Conservation (phyloP, 2,888 invertebrate species). For the Anthrax anthrax region DNA sequence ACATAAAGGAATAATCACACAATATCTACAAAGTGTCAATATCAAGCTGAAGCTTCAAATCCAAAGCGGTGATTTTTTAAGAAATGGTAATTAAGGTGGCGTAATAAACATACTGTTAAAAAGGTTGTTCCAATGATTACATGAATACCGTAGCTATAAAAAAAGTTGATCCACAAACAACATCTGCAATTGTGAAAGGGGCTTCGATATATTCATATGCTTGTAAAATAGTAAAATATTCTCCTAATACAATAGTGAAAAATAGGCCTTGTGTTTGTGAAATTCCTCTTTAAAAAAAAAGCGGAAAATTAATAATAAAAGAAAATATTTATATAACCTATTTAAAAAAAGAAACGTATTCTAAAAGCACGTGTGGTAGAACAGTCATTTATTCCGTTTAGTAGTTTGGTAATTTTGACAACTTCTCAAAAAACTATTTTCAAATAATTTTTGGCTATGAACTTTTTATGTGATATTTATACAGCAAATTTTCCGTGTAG, state of each 20-base stretch:
- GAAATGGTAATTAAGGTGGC: slow-evolving; percentile 38
- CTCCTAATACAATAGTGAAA: slow-evolving; percentile 42
- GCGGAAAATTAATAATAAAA: no score
- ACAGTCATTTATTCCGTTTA: no score
- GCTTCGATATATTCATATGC: slow-evolving; percentile 53
- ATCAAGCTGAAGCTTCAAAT: slow-evolving; percentile 51
- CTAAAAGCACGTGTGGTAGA: no score
- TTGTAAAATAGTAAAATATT: slow-evolving; percentile 54
- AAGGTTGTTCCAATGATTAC: slow-evolving; percentile 49
- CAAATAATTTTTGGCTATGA: no score
- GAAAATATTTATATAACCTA: no score
- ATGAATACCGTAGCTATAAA: slow-evolving; percentile 60
- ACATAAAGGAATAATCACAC: slow-evolving; percentile 47
- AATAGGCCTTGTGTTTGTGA: slow-evolving; percentile 36
- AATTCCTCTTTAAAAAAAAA: no score
- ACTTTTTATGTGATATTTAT: no score
- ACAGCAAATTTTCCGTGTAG: no score
- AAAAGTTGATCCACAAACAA: slow-evolving; percentile 52
- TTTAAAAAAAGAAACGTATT: no score
- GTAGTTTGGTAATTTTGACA: no score
- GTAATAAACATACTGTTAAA: slow-evolving; percentile 37
- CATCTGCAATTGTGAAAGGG: slow-evolving; percentile 42
- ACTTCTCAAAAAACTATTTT: no score
- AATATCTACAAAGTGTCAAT: slow-evolving; percentile 54
- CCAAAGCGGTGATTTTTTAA: slow-evolving; percentile 44